These are phyloP conservation scores for Orthonevra nobilis DNA, from an alignment of 2,888 invertebrate species.

Conservation along the genomic window DNA sequence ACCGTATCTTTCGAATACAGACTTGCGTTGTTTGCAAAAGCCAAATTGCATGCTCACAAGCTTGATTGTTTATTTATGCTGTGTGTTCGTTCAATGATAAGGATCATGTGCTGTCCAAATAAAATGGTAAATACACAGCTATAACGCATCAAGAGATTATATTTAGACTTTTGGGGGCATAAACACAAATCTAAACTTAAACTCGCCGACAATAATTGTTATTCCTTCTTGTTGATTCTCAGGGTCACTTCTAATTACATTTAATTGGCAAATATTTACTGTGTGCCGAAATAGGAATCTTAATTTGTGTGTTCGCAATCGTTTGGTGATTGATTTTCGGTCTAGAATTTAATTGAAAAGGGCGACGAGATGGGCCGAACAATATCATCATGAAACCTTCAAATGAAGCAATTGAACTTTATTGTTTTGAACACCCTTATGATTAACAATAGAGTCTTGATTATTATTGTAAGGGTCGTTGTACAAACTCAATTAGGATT, in stretches of 20 bases:
- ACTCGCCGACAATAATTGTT: slow-evolving; percentile 8
- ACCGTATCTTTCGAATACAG: too few relatives aligned
- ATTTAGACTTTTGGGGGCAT: too few relatives aligned
- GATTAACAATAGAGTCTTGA: too few relatives aligned
- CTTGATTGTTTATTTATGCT: background rate
- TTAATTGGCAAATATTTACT: slow-evolving; percentile 1
- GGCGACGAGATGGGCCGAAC: background rate
- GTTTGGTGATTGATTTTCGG: background rate
- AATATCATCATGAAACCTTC: too few relatives aligned
- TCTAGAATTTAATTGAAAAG: slow-evolving; percentile 4
- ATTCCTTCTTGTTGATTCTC: background rate
- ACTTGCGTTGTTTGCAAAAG: slow-evolving; percentile 15
- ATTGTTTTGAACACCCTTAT: too few relatives aligned
- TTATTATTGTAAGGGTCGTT: too few relatives aligned
- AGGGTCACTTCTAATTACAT: slow-evolving; percentile 7
- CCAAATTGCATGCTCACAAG: slow-evolving; percentile 15
- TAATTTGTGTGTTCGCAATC: background rate
- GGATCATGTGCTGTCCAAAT: background rate
- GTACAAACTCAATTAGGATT: too few relatives aligned
- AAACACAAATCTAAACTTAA: slow-evolving; percentile 10
- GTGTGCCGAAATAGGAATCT: background rate
- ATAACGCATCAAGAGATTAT: too few relatives aligned
- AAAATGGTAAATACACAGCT: too few relatives aligned
- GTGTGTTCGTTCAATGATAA: background rate
- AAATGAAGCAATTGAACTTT: too few relatives aligned